Base-by-base conservation (phyloP, 2,113 vertebrate genomes). In the Pampusana beccarii region DNA sequence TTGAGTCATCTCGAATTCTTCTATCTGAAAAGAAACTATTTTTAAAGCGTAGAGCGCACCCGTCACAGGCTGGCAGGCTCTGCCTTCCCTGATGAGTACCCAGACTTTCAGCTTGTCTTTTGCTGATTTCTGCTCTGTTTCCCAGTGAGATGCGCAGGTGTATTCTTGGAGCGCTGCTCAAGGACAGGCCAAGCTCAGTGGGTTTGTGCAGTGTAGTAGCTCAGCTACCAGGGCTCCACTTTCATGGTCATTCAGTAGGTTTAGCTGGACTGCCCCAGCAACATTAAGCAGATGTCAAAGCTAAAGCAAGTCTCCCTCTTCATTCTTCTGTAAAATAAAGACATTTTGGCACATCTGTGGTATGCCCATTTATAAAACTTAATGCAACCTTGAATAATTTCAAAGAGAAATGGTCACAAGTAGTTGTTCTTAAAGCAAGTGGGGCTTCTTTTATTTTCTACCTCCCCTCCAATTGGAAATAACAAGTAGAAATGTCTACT, bases 21-120 rank as follows among this genome's bases (percentile, higher is more conserved):
- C 58, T 72, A 5, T 92, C 85, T 91, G 88, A 90, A 94, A 94
- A 96, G 4, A 84, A 80, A 28, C 54, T 66, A 25, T 73, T 92
- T 93, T 87, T 60, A 90, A 78, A 46, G 18, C 44, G 8, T 19
- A 46, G 44, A 46, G 18, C 44, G 18, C 44, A 46, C 18, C 44
- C 44, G 8, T 46, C 44, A 46, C 44, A 46, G 44, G 20, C 67
- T 96, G 75, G 29, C 51, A 80, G 74, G 54, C 72, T 83, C 17
- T 44, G 40, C 48, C n/a, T 92, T 77, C 36, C 50, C 46, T 54
- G 33, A 17, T 25, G 73, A 72, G 46, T 10, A 46, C 69, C 17
- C 54, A 28, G 70, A 25, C 72, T 80, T 92, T 36, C 23, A 46
- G 69, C 51, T 44, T 80, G 50, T 50, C 66, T 44, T 65, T 83